Base-by-base conservation (phyloP, 2,113 vertebrate genomes). In the Coturnix japonica region DNA sequence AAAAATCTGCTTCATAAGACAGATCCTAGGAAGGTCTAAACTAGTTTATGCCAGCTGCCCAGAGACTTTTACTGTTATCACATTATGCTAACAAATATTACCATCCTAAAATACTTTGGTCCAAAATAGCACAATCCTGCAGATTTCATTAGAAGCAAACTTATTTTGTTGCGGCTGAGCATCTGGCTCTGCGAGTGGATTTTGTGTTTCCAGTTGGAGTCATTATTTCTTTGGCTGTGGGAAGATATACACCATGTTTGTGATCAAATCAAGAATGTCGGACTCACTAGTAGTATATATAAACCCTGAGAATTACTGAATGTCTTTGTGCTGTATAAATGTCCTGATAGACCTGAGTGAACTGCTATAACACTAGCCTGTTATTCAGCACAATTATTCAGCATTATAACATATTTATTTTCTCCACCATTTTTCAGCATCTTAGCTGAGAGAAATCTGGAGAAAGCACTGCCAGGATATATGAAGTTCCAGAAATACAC, bases 201-300 rank as follows among this genome's bases (percentile, higher is more conserved):
- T 84, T 90, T 54, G 12, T 46, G 28, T 87, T 88, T 88, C 54
- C 73, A 87, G 16, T 78, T 89, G 73, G 61, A 93, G 33, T 72
- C 26, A 79, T 81, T 81, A 65, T 81, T 72, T 84, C 59, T 88
- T 61, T 85, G 88, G 31, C 81, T 79, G 13, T 46, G 37, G 70
- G 46, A 81, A 65, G 59, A 76, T 33, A 65, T 23, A 37, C 70
- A 49, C 66, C 70, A 26, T 88, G n/a, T 81, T 89, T 86, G 61
- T 11, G 16, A 17, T 90, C 21, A 23, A 84, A 91, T 76, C 28
- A 65, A 54, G 57, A 75, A 49, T 60, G 61, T 6, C 0, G 0
- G 28, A 65, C 30, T 88, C n/a, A 5, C 14, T 51, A 69, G 25
- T 67, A 71, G 71, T 53, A 51, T 54, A 53, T 72, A 70, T 47